These are phyloP conservation scores for Notoglanidium macrostoma DNA, from an alignment of 2,797 vertebrate species.

Conservation along the genomic window DNA sequence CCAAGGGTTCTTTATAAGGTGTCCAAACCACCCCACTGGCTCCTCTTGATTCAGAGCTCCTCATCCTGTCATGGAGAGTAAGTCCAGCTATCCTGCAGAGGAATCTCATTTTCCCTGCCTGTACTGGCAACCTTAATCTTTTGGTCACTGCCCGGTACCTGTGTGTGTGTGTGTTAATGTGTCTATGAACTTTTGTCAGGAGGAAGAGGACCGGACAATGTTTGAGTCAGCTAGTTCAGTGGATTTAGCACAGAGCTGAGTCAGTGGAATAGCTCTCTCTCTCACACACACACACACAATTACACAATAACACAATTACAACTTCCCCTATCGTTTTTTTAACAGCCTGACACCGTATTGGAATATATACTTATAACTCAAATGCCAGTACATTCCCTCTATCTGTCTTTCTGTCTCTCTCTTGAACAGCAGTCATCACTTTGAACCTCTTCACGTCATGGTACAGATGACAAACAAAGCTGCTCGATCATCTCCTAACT, in stretches of 20 bases:
- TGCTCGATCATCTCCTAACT: constrained; percentile 2
- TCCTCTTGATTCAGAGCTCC: neutral
- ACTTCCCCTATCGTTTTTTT: constrained; percentile 68
- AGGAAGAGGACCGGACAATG: constrained; percentile 32
- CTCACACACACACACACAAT: constrained; percentile 18
- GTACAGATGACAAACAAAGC: constrained; percentile 5
- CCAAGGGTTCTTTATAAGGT: too few species aligned
- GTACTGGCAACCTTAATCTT: neutral
- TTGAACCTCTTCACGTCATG: neutral
- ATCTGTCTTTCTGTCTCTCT: constrained; percentile 46
- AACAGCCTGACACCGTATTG: constrained; percentile 60
- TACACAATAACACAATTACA: constrained; percentile 56
- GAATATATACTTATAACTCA: constrained; percentile 34
- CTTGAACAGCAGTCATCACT: constrained; percentile 15
- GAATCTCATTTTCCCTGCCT: neutral
- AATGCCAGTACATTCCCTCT: constrained; percentile 61
- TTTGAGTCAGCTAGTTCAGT: constrained; percentile 60
- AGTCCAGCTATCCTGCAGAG: neutral
- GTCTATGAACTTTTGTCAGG: constrained; percentile 52
- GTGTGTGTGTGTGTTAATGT: constrained; percentile 49
- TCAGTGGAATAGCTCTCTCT: constrained; percentile 43
- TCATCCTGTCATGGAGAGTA: neutral
- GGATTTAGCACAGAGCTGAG: constrained; percentile 46
- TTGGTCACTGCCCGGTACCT: neutral
- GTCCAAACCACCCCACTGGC: neutral